These are phyloP conservation scores for Bryconaethiops microstoma DNA, from an alignment of 2,797 vertebrate species.

Conservation along the genomic window DNA sequence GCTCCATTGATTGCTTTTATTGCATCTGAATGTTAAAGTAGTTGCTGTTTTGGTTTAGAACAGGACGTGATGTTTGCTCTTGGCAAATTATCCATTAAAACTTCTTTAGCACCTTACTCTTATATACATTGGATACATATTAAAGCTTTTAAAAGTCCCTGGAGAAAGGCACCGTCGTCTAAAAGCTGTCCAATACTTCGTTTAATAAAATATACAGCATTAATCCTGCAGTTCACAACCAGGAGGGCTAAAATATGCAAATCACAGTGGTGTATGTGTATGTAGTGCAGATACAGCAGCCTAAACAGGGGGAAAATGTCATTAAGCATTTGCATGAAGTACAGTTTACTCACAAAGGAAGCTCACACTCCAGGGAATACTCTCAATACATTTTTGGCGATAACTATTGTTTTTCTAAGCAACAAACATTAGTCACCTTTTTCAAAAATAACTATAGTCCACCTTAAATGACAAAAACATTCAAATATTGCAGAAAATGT, in stretches of 20 bases:
- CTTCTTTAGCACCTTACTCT: neutral
- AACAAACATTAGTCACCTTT: neutral
- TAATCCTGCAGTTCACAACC: neutral
- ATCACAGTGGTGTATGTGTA: neutral
- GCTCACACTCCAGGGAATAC: neutral
- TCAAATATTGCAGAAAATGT: neutral
- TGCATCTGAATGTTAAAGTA: neutral
- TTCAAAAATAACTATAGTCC: neutral
- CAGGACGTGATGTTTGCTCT: too few relatives aligned
- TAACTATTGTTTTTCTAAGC: neutral
- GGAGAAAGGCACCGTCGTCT: neutral
- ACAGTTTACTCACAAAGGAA: neutral
- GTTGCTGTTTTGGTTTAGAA: neutral
- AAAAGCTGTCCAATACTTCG: neutral
- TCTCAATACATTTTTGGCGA: neutral
- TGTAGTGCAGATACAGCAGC: neutral
- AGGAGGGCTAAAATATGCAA: neutral
- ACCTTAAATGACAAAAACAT: neutral
- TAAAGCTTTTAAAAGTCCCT: neutral
- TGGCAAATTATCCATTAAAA: neutral
- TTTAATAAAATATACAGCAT: neutral
- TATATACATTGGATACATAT: neutral
- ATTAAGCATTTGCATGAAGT: neutral
- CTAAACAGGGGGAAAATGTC: neutral
- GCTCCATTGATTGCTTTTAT: neutral